These are phyloP conservation scores for Eumacrocentrus americanus DNA, from an alignment of 2,888 invertebrate species.

Conservation along the genomic window DNA sequence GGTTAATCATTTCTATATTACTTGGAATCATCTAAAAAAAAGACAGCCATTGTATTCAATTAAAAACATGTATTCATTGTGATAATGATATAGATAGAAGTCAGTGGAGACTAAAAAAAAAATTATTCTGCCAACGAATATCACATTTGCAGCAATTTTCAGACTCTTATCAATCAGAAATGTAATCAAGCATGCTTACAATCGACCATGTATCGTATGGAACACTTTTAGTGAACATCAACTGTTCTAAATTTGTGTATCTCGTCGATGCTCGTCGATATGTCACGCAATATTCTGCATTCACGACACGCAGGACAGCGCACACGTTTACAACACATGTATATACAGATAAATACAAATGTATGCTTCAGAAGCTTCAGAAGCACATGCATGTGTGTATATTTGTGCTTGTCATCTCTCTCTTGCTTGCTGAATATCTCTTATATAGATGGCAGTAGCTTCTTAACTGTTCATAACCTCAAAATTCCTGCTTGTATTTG, in stretches of 20 bases:
- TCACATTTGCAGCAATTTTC: conserved; percentile 11
- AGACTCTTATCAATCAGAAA: background rate
- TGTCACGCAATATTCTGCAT: conserved; percentile 11
- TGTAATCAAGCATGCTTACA: background rate
- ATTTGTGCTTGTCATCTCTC: background rate
- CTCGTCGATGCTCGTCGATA: conserved; percentile 9
- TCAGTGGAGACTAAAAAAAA: no score
- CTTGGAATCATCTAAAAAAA: no score
- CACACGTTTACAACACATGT: background rate
- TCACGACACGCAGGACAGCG: background rate
- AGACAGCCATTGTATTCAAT: no score
- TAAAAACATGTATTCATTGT: no score
- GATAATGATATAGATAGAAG: no score
- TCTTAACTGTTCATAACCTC: no score
- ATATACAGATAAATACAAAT: background rate
- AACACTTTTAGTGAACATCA: background rate
- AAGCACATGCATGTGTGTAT: background rate
- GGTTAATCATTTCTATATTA: conserved; percentile 51
- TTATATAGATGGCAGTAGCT: conserved; percentile 5
- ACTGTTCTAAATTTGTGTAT: background rate
- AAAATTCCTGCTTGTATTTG: no score
- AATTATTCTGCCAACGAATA: no score
- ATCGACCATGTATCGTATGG: background rate
- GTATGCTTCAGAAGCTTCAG: background rate
- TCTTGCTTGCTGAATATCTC: background rate